Percentiles rank a stretch among this genome's conserved stretches.
Conservation (phyloP, 1,140 invertebrate species). For the Oreohelix idahoensis region DNA sequence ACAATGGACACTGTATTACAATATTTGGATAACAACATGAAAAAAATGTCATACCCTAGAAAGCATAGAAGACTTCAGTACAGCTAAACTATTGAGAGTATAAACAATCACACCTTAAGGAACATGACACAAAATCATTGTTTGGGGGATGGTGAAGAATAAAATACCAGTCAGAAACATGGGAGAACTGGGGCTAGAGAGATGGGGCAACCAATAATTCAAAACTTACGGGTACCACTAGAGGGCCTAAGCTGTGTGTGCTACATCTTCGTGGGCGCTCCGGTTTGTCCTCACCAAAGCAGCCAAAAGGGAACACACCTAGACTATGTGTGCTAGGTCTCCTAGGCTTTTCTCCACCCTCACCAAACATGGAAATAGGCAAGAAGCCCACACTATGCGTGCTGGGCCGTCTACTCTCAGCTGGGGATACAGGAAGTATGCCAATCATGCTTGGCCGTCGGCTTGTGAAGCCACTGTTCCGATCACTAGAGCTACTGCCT, state of each 20-base stretch:
- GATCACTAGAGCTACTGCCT: constrained; percentile 47
- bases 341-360: constrained; percentile 60
- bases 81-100: neutral
- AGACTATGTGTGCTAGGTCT: constrained; percentile 68
- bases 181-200: constrained; percentile 3
- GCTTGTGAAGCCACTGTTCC: constrained; percentile 45
- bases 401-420: constrained; percentile 57
- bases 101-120: neutral
- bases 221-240: constrained; percentile 63
- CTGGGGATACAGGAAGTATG: constrained; percentile 32
- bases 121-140: neutral
- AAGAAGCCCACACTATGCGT: constrained; percentile 67
- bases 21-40: constrained; percentile 14
- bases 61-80: neutral
- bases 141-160: neutral
- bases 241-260: constrained; percentile 61
- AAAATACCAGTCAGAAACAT: constrained; percentile 5
- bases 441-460: constrained; percentile 46
- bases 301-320: constrained; percentile 62
- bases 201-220: neutral
- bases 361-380: constrained; percentile 67
- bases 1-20: constrained; percentile 5
- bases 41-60: neutral
- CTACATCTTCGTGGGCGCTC: constrained; percentile 58
- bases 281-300: constrained; percentile 58